Evolutionary conservation across 2,113 vertebrate species (phyloP).

Genomic region (Phoxinus phoxinus): DNA sequence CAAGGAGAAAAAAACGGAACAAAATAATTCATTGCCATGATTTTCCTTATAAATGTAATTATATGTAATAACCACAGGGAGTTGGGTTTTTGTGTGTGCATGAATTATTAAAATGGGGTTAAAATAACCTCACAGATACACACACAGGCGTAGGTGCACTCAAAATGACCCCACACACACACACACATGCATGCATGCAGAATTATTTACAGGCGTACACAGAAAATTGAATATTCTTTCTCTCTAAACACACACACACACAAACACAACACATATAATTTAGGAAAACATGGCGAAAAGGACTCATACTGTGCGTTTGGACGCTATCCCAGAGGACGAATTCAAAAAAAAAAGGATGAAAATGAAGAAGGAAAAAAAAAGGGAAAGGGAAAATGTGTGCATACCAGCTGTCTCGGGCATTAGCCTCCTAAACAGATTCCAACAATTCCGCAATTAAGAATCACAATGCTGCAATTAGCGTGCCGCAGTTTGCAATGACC

Average conservation of each 20-base stretch:
- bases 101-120: slow-evolving; percentile 66
- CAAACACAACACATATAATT: background rate
- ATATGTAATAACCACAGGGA: slow-evolving; percentile 61
- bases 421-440: slow-evolving; percentile 68
- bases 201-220: slow-evolving; percentile 27
- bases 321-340: slow-evolving; percentile 66
- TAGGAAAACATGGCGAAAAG: background rate
- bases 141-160: background rate
- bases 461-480: slow-evolving; percentile 70
- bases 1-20: background rate
- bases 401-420: slow-evolving; percentile 70
- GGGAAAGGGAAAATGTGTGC: slow-evolving; percentile 43
- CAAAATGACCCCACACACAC: slow-evolving; percentile 2
- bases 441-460: slow-evolving; percentile 73
- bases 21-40: slow-evolving; percentile 47
- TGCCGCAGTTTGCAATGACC: slow-evolving; percentile 63
- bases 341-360: slow-evolving; percentile 37
- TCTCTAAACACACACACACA: slow-evolving; percentile 6
- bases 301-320: slow-evolving; percentile 63
- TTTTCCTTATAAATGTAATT: slow-evolving; percentile 59
- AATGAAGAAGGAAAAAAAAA: slow-evolving; percentile 13
- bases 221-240: background rate
- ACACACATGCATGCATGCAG: background rate
- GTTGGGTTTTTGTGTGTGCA: slow-evolving; percentile 45
- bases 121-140: slow-evolving; percentile 56